Evolutionary conservation across 1,140 invertebrate species (phyloP), one percentile per base, ranked within the genome.

Genomic region (Penaeus indicus): DNA sequence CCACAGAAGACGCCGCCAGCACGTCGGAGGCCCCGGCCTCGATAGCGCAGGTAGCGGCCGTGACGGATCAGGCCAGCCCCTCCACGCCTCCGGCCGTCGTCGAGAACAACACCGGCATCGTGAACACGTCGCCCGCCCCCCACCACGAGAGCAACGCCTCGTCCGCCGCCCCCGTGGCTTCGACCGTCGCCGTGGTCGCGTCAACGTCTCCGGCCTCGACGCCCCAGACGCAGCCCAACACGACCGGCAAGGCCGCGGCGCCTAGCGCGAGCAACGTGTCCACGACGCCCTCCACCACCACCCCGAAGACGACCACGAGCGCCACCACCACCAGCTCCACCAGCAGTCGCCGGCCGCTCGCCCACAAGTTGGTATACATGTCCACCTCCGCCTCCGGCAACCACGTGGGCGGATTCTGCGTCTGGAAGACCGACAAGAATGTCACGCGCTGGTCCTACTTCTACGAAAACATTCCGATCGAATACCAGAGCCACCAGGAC

Each of bases 241-340:
- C 83, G 22, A 72, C 83, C 38, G 62, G 3, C 60, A 79, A 79
- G 21, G 75, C 22, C 8, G 61, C 54, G 13, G 54, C 78, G 3
- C 60, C 84, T 7, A 60, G 54, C 19, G 86, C 89, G 19, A 90
- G 77, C 67, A 72, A 27, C n/a, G 79, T 54, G 16, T 54, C 78
- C 3, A 82, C 62, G 32, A 85, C 84, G 27, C 38, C 83, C 60
- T 63, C 72, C 32, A 97, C 99, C 27, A 98, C 98, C 42, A 97
- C 99, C 86, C 94, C 99, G 79, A 99, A 99, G 93, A 98, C 98
- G 1, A 93, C 99, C 16, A 97, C 98, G 93, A 98, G 98, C 79
- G 95, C 97, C 25, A 38, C 63, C 69, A 98, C 99, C 94, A 96
- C 97, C 27, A 98, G 99, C 94, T 94, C 99, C 83, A 96, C 96